A percentile compares a stretch with the other conserved stretches of the same genome.
Evolutionary conservation across 2,888 invertebrate species (phyloP).

Genomic region (Siphlonurus alternatus): DNA sequence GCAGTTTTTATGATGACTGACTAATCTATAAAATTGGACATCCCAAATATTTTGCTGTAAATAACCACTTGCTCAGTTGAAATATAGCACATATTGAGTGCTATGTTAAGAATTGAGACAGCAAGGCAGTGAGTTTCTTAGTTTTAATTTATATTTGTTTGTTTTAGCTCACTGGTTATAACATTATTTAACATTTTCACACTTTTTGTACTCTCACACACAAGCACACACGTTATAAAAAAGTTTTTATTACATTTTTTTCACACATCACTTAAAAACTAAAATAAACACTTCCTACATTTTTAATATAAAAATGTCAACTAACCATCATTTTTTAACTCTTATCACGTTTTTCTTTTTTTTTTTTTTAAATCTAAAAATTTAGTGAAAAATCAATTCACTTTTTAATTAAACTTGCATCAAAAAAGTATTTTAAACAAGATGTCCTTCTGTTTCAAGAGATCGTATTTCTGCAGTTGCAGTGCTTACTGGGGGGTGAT

Average conservation of each 20-base stretch:
- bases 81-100: background rate
- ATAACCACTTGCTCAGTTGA: background rate
- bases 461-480: background rate
- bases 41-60: background rate
- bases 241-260: background rate
- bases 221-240: background rate
- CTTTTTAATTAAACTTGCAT: no score
- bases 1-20: no score
- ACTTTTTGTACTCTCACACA: background rate
- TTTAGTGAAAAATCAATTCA: no score
- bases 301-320: background rate
- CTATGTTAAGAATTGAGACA: background rate
- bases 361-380: background rate
- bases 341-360: background rate
- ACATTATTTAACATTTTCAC: background rate
- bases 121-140: background rate
- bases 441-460: conserved; percentile 21
- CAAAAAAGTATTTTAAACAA: conserved; percentile 16
- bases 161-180: background rate
- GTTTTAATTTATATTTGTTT: background rate
- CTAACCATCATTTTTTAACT: background rate
- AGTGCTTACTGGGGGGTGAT: conserved; percentile 13
- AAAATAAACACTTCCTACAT: no score
- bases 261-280: no score
- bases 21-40: no score